Conservation (phyloP, 2,797 vertebrate species). For the Percopsis omiscomaycus region DNA sequence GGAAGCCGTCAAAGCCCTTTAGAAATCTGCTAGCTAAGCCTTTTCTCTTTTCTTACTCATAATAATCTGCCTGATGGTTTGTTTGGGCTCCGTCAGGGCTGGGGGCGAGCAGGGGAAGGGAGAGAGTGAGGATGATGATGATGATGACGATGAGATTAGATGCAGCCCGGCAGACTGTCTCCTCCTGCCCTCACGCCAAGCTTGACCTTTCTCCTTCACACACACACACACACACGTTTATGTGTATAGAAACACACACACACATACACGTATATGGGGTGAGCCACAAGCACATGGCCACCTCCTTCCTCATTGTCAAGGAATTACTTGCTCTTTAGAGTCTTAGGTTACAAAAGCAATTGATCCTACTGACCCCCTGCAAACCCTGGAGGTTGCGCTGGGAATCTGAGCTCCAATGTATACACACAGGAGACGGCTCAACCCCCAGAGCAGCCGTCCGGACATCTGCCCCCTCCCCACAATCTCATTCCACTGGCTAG, state of each 20-base stretch:
- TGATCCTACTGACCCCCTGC: conserved; percentile 92
- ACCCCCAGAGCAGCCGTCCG: conserved; percentile 73
- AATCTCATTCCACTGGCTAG: conserved; percentile 8
- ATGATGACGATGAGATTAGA: conserved; percentile 91
- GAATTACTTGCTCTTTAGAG: conserved; percentile 92
- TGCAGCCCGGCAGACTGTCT: conserved; percentile 98
- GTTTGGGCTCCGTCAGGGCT: conserved; percentile 73
- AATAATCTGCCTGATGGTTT: conserved; percentile 78
- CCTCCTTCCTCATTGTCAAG: conserved; percentile 86
- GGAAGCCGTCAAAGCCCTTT: conserved; percentile 60
- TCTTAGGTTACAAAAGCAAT: conserved; percentile 95
- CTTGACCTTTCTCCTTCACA: conserved; percentile 33
- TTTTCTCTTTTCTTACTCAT: conserved; percentile 76
- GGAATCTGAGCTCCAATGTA: conserved; percentile 90
- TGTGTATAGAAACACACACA: conserved; percentile 14
- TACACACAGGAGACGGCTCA: conserved; percentile 87
- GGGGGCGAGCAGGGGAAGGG: conserved; percentile 76
- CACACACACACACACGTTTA: conserved; percentile 38
- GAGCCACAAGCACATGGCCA: conserved; percentile 69
- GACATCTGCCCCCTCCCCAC: conserved; percentile 44
- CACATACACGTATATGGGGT: conserved; percentile 11
- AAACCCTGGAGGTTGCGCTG: conserved; percentile 88
- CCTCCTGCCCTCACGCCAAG: conserved; percentile 72
- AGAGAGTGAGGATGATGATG: conserved; percentile 85
- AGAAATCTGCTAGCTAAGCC: conserved; percentile 69